A percentile compares a stretch with the other conserved stretches of the same genome.
Conservation (phyloP, 2,113 vertebrate genomes). For the Sprattus sprattus region DNA sequence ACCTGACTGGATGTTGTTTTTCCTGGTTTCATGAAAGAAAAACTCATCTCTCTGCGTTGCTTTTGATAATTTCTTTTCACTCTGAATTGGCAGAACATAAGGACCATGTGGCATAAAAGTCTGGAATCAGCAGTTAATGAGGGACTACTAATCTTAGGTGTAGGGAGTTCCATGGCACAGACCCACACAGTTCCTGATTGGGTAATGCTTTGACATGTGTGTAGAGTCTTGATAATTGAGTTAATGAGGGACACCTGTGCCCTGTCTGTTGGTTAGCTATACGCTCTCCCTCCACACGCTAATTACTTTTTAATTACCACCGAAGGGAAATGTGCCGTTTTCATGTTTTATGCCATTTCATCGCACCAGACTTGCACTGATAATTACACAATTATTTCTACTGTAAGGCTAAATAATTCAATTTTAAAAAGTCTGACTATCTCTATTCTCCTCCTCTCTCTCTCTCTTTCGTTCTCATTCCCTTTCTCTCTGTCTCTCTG, state of each 20-base stretch:
- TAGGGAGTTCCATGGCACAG: neutral
- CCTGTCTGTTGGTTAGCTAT: neutral
- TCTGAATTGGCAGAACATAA: neutral
- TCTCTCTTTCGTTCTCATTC: too few species aligned
- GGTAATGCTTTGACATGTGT: neutral
- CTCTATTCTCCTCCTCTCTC: neutral
- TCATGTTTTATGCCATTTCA: neutral
- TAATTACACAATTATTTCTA: neutral
- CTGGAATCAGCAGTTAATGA: neutral
- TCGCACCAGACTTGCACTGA: neutral
- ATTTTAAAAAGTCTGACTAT: neutral
- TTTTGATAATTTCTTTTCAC: neutral
- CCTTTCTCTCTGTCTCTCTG: neutral
- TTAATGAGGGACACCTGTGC: conserved; percentile 38
- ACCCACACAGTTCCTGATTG: neutral
- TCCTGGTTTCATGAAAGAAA: too few species aligned
- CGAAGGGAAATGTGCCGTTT: neutral
- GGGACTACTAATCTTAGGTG: neutral
- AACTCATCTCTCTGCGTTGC: neutral
- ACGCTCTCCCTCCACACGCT: conserved; percentile 23
- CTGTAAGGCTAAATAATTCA: neutral
- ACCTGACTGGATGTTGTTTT: too few species aligned
- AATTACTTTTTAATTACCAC: conserved; percentile 32
- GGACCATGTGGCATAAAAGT: neutral
- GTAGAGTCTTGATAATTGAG: conserved; percentile 1